Percentiles rank a stretch among this genome's conserved stretches.
These are phyloP conservation scores for Hartigia nigra DNA, from an alignment of 2,888 invertebrate species.

Conservation along the genomic window DNA sequence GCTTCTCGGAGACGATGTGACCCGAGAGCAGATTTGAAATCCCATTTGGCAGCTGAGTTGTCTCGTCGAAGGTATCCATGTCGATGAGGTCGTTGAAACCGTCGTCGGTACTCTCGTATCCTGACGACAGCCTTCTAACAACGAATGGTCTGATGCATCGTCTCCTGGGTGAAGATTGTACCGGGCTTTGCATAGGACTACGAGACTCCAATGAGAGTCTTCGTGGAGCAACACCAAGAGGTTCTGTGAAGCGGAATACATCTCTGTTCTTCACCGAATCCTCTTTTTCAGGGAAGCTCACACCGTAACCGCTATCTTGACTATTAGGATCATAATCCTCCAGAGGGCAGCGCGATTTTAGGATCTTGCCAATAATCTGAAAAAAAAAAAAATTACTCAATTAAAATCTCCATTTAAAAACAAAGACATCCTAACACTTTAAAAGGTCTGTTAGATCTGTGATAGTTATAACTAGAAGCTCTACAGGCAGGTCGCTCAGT, in stretches of 20 bases:
- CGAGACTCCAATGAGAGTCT: constrained; percentile 51
- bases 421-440: no score
- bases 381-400: not conserved
- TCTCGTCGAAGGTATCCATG: constrained; percentile 69
- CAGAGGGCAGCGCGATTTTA: constrained; percentile 61
- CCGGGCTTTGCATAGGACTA: constrained; percentile 44
- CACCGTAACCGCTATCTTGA: constrained; percentile 71
- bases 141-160: constrained; percentile 41
- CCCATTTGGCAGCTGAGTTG: constrained; percentile 68
- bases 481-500: no score
- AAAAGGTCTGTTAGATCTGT: no score
- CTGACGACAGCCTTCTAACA: constrained; percentile 68
- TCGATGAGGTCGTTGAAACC: constrained; percentile 75
- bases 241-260: constrained; percentile 63
- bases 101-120: constrained; percentile 74
- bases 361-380: constrained; percentile 1
- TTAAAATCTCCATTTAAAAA: no score
- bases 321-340: constrained; percentile 71
- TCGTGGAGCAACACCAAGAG: constrained; percentile 62
- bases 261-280: constrained; percentile 40
- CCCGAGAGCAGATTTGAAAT: constrained; percentile 72
- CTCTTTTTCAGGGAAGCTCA: constrained; percentile 56
- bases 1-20: constrained; percentile 60
- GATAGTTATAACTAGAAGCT: no score
- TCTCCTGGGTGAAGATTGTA: constrained; percentile 46